phyloP scores from a whole-genome alignment of 2,797 vertebrate species.

The Artibeus lituratus region DNA sequence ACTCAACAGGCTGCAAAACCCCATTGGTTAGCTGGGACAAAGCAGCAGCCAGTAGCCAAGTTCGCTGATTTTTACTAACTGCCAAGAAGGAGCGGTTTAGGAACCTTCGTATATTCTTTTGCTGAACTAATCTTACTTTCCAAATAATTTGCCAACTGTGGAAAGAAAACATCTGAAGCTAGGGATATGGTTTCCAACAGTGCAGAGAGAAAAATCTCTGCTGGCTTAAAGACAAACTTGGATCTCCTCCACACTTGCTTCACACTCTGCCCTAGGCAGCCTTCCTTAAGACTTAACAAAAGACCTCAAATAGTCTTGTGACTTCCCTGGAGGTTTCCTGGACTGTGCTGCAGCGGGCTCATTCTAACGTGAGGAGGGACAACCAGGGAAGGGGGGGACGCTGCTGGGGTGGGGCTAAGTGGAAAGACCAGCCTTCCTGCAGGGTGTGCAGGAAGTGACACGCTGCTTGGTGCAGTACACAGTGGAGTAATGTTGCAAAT shows the following conservation, averaged over 20 bases:
- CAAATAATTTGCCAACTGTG: neutral
- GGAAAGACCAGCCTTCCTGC: neutral
- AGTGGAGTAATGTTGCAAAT: neutral
- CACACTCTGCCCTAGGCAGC: neutral
- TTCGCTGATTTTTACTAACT: neutral
- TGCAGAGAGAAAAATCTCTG: neutral
- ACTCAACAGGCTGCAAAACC: neutral
- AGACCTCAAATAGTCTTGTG: neutral
- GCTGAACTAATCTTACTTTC: constrained; percentile 5
- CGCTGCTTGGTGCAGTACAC: neutral
- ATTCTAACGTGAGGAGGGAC: neutral
- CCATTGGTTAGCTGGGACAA: neutral
- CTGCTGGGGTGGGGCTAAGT: neutral
- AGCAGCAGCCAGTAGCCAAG: neutral
- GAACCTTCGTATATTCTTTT: neutral
- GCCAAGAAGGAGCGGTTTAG: neutral
- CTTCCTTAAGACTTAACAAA: constrained; percentile 1
- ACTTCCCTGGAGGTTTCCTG: neutral
- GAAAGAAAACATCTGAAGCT: neutral
- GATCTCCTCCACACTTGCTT: neutral
- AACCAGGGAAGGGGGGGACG: neutral
- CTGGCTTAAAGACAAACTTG: neutral
- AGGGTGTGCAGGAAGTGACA: neutral
- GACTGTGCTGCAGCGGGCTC: neutral
- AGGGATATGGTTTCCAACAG: neutral